phyloP scores from a whole-genome alignment of 2,113 vertebrate species.

The Mirza zaza region DNA sequence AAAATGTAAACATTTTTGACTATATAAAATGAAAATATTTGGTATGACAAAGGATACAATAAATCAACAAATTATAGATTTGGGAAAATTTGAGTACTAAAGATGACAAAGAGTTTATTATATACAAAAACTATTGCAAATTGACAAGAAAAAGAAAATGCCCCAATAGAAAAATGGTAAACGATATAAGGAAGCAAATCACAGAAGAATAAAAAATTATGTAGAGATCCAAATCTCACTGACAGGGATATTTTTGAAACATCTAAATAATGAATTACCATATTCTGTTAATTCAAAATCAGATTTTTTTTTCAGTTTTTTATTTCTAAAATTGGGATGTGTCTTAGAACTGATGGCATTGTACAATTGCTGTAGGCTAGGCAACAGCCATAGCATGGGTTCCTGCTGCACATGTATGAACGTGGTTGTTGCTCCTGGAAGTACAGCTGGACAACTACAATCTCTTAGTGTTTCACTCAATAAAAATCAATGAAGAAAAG shows the following conservation, averaged over 20 bases:
- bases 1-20: slow-evolving; percentile 1
- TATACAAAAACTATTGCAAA: not conserved
- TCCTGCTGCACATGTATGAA: not conserved
- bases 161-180: not conserved
- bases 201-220: slow-evolving; percentile 15
- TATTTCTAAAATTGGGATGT: slow-evolving; percentile 7
- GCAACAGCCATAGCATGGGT: not conserved
- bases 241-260: not conserved
- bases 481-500: not conserved
- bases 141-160: not conserved
- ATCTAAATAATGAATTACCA: not conserved
- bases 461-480: not conserved
- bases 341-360: not conserved
- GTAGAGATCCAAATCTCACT: not conserved
- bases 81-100: not conserved
- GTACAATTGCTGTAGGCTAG: not conserved
- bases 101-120: not conserved
- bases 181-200: not conserved
- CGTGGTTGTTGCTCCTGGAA: not conserved
- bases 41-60: not conserved
- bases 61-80: slow-evolving; percentile 1
- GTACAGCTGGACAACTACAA: not conserved
- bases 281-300: not conserved
- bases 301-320: not conserved
- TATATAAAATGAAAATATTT: slow-evolving; percentile 57